Evolutionary conservation across 2,888 invertebrate species (phyloP), one percentile per base, ranked within the genome.

Genomic region (Caenorhabditis zanzibari): DNA sequence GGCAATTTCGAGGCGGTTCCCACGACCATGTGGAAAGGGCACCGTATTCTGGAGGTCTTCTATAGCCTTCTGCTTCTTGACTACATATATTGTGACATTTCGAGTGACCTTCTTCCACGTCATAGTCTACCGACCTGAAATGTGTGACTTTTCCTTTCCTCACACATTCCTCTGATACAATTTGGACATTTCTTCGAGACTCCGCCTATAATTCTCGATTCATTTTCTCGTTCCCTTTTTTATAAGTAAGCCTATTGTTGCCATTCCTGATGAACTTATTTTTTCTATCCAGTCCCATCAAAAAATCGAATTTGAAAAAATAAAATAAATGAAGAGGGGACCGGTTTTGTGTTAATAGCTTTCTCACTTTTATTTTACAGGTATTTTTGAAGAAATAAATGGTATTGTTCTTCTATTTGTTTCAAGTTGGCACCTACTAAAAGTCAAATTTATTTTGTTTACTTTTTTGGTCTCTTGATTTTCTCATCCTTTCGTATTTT

Each of bases 311-410:
- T 49, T 22, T 38, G 69, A 58, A 71, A 61, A 61, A 22, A 41
- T n/a, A 24, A 41, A 26, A 44, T 24, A 41, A 69, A 66, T 54
- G 26, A 32, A 28, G 12, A 41, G n/a, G 26, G 71, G 76, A 77
- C 77, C 69, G 77, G 77, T 76, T 52, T 38, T 56, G 47, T 71
- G 69, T 71, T 79, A 64, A 71, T 79, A 71, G 71, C 79, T 79
- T 79, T 79, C 58, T 75, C 71, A 71, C 66, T 68, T 22, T 19
- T 26, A 14, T 44, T 44, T 61, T 54, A 24, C 41, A 7, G n/a
- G 10, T 38, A 41, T 68, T 64, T 58, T 59, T 56, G 35, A 5
- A 14, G 47, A 26, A 52, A 28, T 4, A 41, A 12, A 2, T 52
- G 5, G 26, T 41, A 52, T 61, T 81, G 59, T 56, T 76, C 49